Conservation (phyloP, 2,113 vertebrate genomes). For the Cavia porcellus region DNA sequence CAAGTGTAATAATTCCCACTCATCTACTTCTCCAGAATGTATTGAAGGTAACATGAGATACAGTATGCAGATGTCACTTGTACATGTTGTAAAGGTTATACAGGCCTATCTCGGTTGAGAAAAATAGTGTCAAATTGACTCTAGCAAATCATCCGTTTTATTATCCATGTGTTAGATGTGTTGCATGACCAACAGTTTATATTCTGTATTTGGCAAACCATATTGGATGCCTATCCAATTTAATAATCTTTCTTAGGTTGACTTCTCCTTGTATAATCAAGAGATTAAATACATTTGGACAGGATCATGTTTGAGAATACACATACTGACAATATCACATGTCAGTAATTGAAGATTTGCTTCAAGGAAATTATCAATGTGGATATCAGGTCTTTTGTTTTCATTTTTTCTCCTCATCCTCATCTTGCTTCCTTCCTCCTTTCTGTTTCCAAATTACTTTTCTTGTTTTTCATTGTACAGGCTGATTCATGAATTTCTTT, state of each 20-base stretch:
- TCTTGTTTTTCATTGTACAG: background rate
- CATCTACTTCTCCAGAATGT: conserved; percentile 1
- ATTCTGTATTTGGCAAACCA: conserved; percentile 57
- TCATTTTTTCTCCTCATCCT: background rate
- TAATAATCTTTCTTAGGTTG: conserved; percentile 53
- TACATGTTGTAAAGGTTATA: background rate
- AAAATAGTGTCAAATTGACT: conserved; percentile 59
- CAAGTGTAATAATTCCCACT: background rate
- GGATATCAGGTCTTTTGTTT: background rate
- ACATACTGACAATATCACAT: conserved; percentile 19
- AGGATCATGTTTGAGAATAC: conserved; percentile 15
- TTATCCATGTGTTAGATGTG: background rate
- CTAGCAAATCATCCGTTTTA: conserved; percentile 23
- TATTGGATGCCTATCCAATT: conserved; percentile 21
- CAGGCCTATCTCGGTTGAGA: conserved; percentile 17
- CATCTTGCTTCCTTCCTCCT: background rate
- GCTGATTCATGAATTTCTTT: background rate
- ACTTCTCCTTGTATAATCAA: conserved; percentile 52
- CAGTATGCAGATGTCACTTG: background rate
- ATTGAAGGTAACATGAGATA: background rate
- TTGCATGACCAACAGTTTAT: conserved; percentile 15
- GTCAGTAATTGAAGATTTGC: conserved; percentile 43
- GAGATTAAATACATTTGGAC: conserved; percentile 54
- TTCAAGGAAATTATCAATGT: conserved; percentile 45
- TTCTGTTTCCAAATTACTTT: background rate